Conservation (phyloP, 2,797 vertebrate species). For the Myiotriccus ornatus region DNA sequence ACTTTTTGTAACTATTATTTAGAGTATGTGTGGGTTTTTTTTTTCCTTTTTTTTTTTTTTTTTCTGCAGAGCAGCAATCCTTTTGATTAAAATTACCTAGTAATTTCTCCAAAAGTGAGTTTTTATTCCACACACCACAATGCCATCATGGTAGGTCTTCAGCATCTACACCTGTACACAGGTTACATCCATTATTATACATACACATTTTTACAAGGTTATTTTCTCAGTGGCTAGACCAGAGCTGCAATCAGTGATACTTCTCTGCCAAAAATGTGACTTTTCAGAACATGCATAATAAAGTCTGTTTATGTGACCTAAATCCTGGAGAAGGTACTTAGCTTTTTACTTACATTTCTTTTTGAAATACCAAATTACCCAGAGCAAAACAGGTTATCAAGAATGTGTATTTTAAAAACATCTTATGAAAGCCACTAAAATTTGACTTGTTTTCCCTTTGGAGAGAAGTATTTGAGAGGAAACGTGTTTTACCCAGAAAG, state of each 20-base stretch:
- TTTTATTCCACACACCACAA: not conserved
- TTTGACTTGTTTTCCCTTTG: not conserved
- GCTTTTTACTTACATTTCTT: not conserved
- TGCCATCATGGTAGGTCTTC: not conserved
- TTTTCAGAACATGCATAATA: not conserved
- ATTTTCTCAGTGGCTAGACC: not conserved
- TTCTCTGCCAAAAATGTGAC: not conserved
- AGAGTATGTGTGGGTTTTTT: not conserved
- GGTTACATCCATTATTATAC: not conserved
- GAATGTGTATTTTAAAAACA: not conserved
- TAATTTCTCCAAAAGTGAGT: not conserved
- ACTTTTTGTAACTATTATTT: not conserved
- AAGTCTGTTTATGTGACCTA: not conserved
- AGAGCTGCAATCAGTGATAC: not conserved
- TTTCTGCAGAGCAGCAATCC: not conserved
- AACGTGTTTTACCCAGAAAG: not conserved
- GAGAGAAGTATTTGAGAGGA: not conserved
- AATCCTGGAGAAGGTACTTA: not conserved
- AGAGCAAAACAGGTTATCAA: not conserved
- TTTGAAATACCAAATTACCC: not conserved
- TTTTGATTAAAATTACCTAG: not conserved
- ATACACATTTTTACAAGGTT: not conserved
- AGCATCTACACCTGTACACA: not conserved
- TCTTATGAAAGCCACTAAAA: not conserved
- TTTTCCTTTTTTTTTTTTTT: accelerated